Base-by-base conservation (phyloP, 2,797 vertebrate species). In the Artibeus jamaicensis region DNA sequence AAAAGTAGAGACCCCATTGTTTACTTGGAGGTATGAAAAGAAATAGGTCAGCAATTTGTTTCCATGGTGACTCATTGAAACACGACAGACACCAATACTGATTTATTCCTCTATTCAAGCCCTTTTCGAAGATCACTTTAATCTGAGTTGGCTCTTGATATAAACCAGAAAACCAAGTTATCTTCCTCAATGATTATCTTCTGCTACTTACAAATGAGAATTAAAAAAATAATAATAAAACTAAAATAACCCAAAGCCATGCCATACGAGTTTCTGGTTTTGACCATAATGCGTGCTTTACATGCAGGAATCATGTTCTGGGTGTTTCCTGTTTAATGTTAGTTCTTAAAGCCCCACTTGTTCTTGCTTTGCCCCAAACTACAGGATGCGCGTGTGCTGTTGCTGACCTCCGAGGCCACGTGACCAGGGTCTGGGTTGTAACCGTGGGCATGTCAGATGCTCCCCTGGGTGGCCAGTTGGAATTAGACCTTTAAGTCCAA, bases 31-130 rank as follows among this genome's bases (percentile, higher is more conserved):
- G 82, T 95, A 93, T 95, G 97, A 98, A 98, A 97, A 98, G 97
- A 98, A 98, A 98, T 97, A 97, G 98, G 98, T 98, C 98, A 98
- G 97, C 96, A 97, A 97, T 98, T 98, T 96, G 98, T 98, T 98
- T 98, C 98, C 98, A 98, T 98, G 97, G 98, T 96, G 98, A 99
- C 98, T 95, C 97, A 96, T 62, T 96, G 97, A 98, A 98, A 97
- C 96, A 98, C 98, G 98, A 97, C 96, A 98, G 96, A 98, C 98
- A 97, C 93, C 96, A 89, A 96, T 94, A 83, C 91, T 97, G 97
- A 97, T 97, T 98, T 97, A 96, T 97, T 97, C 97, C 96, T 81
- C 84, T 93, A 71, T 96, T 97, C 93, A 70, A 81, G 92, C 70
- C 65, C 86, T 95, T 97, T 98, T 62, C 70, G 97, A 97, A 96